Evolutionary conservation across 2,888 invertebrate genomes (phyloP), one percentile per base, ranked within the genome.

Genomic region (Hirtodrosophila histrioides): DNA sequence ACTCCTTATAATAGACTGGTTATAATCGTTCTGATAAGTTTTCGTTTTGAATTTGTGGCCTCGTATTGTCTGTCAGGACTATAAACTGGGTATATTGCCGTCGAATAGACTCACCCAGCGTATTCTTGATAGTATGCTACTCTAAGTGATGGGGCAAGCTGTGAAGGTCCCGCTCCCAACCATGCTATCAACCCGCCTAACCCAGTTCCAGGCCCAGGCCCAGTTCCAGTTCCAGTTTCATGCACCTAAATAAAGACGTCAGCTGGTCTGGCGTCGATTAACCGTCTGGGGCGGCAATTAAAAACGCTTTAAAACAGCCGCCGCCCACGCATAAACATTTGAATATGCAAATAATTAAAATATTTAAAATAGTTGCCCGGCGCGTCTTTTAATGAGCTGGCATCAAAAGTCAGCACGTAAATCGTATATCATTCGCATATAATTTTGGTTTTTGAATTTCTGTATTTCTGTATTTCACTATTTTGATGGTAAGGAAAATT

Each of bases 331-430:
- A 68, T 70, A 68, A 68, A 68, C 69, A 75, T 80, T 56, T 63
- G 80, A 57, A 74, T 67, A 75, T 61, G 81, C 68, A 62, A 79
- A 85, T 82, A 87, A 87, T 82, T 82, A 78, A 84, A 86, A 84
- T 88, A 72, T 86, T 75, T 80, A 0, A 83, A 83, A 88, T 84
- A 79, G 80, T 86, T 88, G 68, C 54, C 64, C 46, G 69, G 61
- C 65, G 76, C 66, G 62, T 65, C 72, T 71, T 64, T 75, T 82
- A 82, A 86, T 78, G 78, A 85, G 78, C 58, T 49, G 45, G 27
- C 67, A 56, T 56, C 49, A 39, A 27, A 53, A 49, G 36, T 65
- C 65, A 55, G 37, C 72, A 75, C 49, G 29, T 56, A 45, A 43
- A 69, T 57, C 27, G 37, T 45, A 55, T 54, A 50, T 55, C 41